Evolutionary conservation across 2,888 invertebrate genomes (phyloP).

Genomic region (Drosophila mimetica): DNA sequence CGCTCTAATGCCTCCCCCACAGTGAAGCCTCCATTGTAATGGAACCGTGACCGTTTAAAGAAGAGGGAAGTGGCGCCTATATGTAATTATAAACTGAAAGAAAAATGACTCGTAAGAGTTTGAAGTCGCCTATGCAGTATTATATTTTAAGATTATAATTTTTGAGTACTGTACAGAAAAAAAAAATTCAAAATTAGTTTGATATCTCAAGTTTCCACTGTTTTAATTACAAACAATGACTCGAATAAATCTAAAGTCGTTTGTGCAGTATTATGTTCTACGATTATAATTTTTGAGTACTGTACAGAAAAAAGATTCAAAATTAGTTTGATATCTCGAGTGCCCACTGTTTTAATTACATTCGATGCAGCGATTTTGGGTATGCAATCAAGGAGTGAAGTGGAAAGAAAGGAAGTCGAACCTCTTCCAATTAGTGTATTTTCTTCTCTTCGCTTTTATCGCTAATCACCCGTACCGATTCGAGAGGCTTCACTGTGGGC

Average conservation of each 20-base stretch:
- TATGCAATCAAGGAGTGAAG: slow-evolving; percentile 22
- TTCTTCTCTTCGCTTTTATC: slow-evolving; percentile 15
- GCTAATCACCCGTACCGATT: slow-evolving; percentile 23
- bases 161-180: too few relatives aligned
- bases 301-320: too few relatives aligned
- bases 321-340: neutral
- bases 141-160: too few relatives aligned
- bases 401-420: slow-evolving; percentile 29
- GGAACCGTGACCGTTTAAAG: neutral
- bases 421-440: slow-evolving; percentile 29
- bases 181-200: too few relatives aligned
- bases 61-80: neutral
- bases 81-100: neutral
- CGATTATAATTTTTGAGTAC: too few relatives aligned
- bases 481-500: slow-evolving; percentile 30
- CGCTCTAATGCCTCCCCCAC: slow-evolving; percentile 5
- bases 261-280: too few relatives aligned
- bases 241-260: neutral
- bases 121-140: too few relatives aligned
- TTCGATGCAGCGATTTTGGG: neutral
- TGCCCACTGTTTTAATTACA: slow-evolving; percentile 1
- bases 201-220: too few relatives aligned
- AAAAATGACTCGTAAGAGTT: neutral
- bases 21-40: neutral
- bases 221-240: neutral